phyloP scores from a whole-genome alignment of 2,797 vertebrate genomes.

The Anguilla anguilla region DNA sequence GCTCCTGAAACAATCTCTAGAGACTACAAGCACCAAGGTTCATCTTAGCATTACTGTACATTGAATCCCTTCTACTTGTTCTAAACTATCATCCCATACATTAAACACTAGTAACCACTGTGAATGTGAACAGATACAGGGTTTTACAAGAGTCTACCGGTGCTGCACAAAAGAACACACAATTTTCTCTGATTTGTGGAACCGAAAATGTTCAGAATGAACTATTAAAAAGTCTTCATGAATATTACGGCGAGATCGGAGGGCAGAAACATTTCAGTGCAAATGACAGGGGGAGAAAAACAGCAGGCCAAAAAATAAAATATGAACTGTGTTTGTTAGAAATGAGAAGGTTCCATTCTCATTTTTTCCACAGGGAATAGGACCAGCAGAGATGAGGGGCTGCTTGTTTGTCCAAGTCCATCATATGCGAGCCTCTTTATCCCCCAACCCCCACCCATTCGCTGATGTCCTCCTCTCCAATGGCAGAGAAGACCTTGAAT shows the following conservation, averaged over 20 bases:
- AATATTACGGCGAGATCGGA: neutral
- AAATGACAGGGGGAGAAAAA: slow-evolving; percentile 22
- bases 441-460: slow-evolving; percentile 46
- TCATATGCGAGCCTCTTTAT: slow-evolving; percentile 32
- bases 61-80: slow-evolving; percentile 52
- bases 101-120: slow-evolving; percentile 18
- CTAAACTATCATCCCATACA: slow-evolving; percentile 21
- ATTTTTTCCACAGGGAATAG: slow-evolving; percentile 38
- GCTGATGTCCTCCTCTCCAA: slow-evolving; percentile 73
- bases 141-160: neutral
- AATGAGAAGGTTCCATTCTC: slow-evolving; percentile 32
- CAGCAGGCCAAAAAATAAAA: slow-evolving; percentile 17
- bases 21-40: slow-evolving; percentile 66
- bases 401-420: slow-evolving; percentile 60
- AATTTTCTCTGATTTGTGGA: neutral
- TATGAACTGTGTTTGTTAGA: slow-evolving; percentile 3
- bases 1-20: slow-evolving; percentile 73
- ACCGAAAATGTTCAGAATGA: neutral
- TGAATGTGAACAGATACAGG: neutral
- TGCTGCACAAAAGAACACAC: neutral
- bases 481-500: slow-evolving; percentile 86
- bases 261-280: slow-evolving; percentile 25
- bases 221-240: neutral
- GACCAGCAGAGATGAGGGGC: slow-evolving; percentile 40
- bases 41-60: slow-evolving; percentile 67